These are phyloP conservation scores for Trididemnum clinides DNA, from an alignment of 23 tunicate genomes.

Conservation along the genomic window DNA sequence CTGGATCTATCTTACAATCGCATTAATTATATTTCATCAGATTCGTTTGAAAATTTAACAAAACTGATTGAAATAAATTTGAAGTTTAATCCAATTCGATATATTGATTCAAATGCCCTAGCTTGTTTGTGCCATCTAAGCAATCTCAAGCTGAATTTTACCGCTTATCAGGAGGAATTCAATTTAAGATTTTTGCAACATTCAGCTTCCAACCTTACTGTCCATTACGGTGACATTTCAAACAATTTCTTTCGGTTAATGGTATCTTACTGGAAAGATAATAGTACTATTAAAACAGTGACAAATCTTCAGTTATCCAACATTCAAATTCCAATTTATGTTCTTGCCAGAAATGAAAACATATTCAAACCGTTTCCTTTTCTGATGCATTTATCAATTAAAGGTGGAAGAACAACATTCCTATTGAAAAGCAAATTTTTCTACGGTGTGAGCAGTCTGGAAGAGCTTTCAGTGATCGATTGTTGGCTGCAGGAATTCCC, in stretches of 20 bases:
- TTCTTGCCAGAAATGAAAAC: not conserved
- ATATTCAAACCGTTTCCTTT: constrained; percentile 13
- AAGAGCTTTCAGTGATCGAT: not conserved
- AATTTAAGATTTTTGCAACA: not conserved
- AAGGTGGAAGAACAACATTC: not conserved
- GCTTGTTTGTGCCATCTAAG: not conserved
- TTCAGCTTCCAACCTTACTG: not conserved
- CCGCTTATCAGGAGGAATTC: not conserved
- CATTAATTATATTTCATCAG: not conserved
- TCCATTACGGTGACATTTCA: not conserved
- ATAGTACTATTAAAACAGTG: not conserved
- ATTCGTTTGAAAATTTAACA: not conserved
- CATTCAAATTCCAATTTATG: not conserved
- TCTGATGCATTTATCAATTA: not conserved
- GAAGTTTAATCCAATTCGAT: constrained; percentile 28
- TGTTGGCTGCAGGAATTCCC: constrained; percentile 22
- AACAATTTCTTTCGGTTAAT: not conserved
- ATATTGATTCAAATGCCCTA: not conserved
- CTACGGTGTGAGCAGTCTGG: not conserved
- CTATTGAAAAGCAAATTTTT: constrained; percentile 5
- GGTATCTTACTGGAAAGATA: not conserved
- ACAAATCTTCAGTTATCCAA: constrained; percentile 8
- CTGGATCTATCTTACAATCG: constrained; percentile 23
- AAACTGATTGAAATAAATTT: not conserved
- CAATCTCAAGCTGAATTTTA: not conserved